phyloP scores from a whole-genome alignment of 2,797 vertebrate genomes.

The Eurystomus glaucurus region DNA sequence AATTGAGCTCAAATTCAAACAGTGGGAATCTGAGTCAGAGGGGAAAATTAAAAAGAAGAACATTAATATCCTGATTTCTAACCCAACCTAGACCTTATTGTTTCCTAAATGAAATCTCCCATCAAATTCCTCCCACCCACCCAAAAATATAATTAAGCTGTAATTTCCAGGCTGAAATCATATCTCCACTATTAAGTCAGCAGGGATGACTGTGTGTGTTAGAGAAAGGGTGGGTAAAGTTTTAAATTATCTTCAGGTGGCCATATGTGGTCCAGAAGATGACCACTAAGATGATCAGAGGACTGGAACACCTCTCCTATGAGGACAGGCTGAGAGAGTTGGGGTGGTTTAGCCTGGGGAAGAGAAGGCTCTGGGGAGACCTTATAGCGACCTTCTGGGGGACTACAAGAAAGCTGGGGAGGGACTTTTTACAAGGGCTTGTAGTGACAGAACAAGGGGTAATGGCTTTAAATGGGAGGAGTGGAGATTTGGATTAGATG shows the following conservation, averaged over 20 bases:
- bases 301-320: too few relatives aligned
- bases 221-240: not conserved
- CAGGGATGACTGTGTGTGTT: constrained; percentile 10
- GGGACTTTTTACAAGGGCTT: too few relatives aligned
- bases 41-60: constrained; percentile 74
- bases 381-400: too few relatives aligned
- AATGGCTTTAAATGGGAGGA: too few relatives aligned
- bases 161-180: constrained; percentile 39
- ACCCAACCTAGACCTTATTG: constrained; percentile 46
- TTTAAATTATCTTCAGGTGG: constrained; percentile 38
- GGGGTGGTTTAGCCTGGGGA: too few relatives aligned
- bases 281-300: too few relatives aligned
- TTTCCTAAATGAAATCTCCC: constrained; percentile 71
- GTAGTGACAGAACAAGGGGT: too few relatives aligned
- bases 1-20: constrained; percentile 75
- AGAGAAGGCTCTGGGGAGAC: too few relatives aligned
- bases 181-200: constrained; percentile 29
- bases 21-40: constrained; percentile 63
- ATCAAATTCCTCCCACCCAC: constrained; percentile 59
- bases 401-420: too few relatives aligned
- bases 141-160: constrained; percentile 65
- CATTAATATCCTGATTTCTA: constrained; percentile 68
- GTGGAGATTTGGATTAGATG: too few relatives aligned
- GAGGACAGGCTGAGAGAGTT: too few relatives aligned
- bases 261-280: not conserved